Evolutionary conservation across 2,888 invertebrate species (phyloP).

Genomic region (Stenchaetothrips biformis): DNA sequence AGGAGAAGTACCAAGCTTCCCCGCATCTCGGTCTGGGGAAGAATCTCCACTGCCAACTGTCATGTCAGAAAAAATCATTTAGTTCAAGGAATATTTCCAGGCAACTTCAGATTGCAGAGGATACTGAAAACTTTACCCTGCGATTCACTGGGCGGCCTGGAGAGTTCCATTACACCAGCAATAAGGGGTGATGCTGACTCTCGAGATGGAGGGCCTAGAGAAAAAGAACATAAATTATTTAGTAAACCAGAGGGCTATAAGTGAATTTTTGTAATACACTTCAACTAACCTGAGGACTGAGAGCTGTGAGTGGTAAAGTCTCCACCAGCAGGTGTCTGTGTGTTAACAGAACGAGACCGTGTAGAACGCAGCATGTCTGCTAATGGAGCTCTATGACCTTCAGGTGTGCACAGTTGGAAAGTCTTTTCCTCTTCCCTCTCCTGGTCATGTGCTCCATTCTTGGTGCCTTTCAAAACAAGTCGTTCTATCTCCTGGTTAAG

Average conservation of each 20-base stretch:
- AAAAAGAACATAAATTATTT: constrained; percentile 29
- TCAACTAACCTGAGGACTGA: constrained; percentile 33
- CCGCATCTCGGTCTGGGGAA: constrained; percentile 68
- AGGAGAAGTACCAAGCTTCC: constrained; percentile 69
- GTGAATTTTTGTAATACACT: background rate
- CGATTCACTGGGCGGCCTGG: constrained; percentile 55
- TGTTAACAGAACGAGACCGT: constrained; percentile 64
- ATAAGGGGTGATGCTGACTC: constrained; percentile 63
- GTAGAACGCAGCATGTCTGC: constrained; percentile 66
- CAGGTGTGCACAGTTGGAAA: constrained; percentile 50
- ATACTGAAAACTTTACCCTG: constrained; percentile 44
- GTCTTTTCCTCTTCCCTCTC: constrained; percentile 57
- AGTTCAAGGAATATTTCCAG: constrained; percentile 36
- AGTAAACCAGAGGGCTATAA: background rate
- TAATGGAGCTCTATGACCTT: constrained; percentile 79
- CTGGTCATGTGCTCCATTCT: constrained; percentile 4
- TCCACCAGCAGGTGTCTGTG: constrained; percentile 69
- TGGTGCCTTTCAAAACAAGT: constrained; percentile 58
- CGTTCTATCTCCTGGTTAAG: constrained; percentile 82
- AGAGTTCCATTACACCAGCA: constrained; percentile 59
- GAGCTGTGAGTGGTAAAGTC: constrained; percentile 49
- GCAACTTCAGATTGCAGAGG: constrained; percentile 28
- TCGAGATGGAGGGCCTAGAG: constrained; percentile 59
- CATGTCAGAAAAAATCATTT: constrained; percentile 39
- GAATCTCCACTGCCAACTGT: constrained; percentile 70